A percentile compares a stretch with the other conserved stretches of the same genome.
These are phyloP conservation scores for Eupithecia dodoneata DNA, from an alignment of 2,888 invertebrate genomes.

Conservation along the genomic window DNA sequence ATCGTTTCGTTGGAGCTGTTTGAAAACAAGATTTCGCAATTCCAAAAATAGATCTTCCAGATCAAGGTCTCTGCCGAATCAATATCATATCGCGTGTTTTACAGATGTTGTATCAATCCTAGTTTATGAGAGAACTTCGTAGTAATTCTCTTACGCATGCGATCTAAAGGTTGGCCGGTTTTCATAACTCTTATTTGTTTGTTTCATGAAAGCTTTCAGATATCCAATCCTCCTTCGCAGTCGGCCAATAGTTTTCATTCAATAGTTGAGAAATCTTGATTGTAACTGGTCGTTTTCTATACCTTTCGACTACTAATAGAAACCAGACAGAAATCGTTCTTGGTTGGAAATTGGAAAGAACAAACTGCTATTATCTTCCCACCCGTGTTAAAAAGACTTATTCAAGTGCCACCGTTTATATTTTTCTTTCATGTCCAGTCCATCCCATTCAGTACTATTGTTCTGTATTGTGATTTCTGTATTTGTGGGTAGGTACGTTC, in stretches of 20 bases:
- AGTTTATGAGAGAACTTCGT: constrained; percentile 22
- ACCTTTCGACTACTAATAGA: background rate
- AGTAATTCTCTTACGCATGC: constrained; percentile 7
- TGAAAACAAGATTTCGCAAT: constrained; percentile 11
- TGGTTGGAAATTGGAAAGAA: background rate
- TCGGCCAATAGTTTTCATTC: background rate
- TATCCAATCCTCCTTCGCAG: background rate
- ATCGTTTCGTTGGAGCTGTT: background rate
- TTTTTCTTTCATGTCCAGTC: no score
- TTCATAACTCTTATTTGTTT: background rate
- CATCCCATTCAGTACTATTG: no score
- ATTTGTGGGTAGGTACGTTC: no score
- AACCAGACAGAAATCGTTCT: background rate
- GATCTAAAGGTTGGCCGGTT: background rate
- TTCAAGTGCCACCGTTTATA: no score
- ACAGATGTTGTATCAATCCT: constrained; percentile 17
- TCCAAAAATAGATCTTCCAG: constrained; percentile 19
- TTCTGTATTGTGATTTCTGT: no score
- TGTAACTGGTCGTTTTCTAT: background rate
- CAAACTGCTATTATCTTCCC: background rate
- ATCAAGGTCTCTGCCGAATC: constrained; percentile 31
- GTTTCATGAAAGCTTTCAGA: background rate
- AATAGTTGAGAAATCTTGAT: background rate
- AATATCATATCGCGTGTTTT: constrained; percentile 26
- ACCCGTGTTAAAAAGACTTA: background rate